Percentiles rank a stretch among this genome's conserved stretches.
phyloP scores from a whole-genome alignment of 2,888 invertebrate species.

The Antheraea assamensis region DNA sequence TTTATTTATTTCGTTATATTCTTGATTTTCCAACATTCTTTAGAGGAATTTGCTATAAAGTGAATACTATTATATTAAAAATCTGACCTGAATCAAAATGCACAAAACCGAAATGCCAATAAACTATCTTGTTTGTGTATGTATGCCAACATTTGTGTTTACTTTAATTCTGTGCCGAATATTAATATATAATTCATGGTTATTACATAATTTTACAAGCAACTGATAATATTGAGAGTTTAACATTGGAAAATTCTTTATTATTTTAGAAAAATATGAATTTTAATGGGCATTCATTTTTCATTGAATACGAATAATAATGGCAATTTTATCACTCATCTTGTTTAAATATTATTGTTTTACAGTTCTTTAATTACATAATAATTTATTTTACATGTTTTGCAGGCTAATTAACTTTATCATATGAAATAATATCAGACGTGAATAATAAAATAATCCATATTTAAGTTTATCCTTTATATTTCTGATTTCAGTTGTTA shows the following conservation, averaged over 20 bases:
- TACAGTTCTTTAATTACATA: too few relatives aligned
- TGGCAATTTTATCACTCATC: too few relatives aligned
- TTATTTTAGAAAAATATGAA: too few relatives aligned
- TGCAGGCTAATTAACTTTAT: not conserved
- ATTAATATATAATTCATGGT: not conserved
- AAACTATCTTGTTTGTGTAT: not conserved
- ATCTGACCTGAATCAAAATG: not conserved
- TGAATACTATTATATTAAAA: not conserved
- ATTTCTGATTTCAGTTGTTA: not conserved
- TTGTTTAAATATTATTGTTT: too few relatives aligned
- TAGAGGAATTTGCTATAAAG: not conserved
- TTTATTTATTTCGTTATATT: not conserved
- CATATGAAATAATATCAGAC: not conserved
- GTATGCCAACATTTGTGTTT: constrained; percentile 1
- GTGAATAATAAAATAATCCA: not conserved
- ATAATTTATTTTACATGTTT: too few relatives aligned
- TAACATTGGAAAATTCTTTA: not conserved
- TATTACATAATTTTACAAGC: not conserved
- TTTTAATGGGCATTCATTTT: too few relatives aligned
- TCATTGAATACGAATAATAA: too few relatives aligned
- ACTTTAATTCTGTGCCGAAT: not conserved
- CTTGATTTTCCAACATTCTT: not conserved
- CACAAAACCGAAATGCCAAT: not conserved
- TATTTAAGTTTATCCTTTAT: not conserved
- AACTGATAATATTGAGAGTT: not conserved